A percentile compares a stretch with the other conserved stretches of the same genome.
Conservation (phyloP, 2,888 invertebrate genomes). For the Dioctria linearis region DNA sequence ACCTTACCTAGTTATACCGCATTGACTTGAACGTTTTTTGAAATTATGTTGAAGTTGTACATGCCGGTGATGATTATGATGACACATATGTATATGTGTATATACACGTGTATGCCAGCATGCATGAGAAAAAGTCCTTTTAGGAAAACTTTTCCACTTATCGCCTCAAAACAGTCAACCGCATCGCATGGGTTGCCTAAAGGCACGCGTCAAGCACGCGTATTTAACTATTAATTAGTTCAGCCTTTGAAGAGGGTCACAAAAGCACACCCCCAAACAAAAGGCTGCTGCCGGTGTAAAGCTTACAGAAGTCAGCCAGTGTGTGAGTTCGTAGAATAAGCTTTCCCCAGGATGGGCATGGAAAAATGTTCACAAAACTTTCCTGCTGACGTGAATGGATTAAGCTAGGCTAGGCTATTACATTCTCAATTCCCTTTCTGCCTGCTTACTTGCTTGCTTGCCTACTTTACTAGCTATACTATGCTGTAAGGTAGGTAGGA, state of each 20-base stretch:
- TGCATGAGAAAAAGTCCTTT: constrained; percentile 12
- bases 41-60: no score
- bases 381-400: constrained; percentile 27
- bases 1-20: no score
- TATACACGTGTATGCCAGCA: neutral
- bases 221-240: constrained; percentile 53
- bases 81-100: neutral
- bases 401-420: constrained; percentile 23
- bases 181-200: constrained; percentile 38
- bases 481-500: no score
- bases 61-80: no score
- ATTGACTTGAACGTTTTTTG: no score
- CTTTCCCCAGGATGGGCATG: constrained; percentile 37
- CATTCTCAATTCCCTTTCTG: neutral
- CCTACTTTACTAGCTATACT: no score
- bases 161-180: constrained; percentile 52
- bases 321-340: neutral
- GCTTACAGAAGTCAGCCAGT: constrained; percentile 25
- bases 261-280: constrained; percentile 48
- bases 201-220: constrained; percentile 51
- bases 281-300: constrained; percentile 32
- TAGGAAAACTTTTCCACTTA: constrained; percentile 48
- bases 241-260: constrained; percentile 47
- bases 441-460: no score
- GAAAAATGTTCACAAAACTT: constrained; percentile 44